Base-by-base conservation (phyloP, 2,797 vertebrate genomes). In the Xerus rutilus region DNA sequence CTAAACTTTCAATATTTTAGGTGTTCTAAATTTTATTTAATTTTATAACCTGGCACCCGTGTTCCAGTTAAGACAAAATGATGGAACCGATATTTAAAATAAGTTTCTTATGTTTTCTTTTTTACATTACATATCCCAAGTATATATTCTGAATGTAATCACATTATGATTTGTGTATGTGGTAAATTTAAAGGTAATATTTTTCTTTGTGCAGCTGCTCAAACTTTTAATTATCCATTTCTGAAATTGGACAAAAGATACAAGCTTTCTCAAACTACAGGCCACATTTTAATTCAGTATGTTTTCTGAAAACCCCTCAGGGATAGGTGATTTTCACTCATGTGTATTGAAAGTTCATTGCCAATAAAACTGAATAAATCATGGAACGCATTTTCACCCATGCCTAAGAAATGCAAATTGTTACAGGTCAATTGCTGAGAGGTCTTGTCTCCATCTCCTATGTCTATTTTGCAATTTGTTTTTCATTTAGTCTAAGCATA, bases 361-460 rank as follows among this genome's bases (percentile, higher is more conserved):
- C 28, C 74, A 95, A 74, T 65, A 86, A 85, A 95, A 69, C 47
- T 83, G 69, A 95, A 89, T 96, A 96, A 96, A 96, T 89, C 52
- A 54, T 67, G 45, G 49, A 88, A 67, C 28, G 87, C 6, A 79
- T 93, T 97, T 96, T 92, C 62, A 82, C 43, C 54, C 21, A 17
- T 94, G 84, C 35, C 78, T 64, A 39, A 92, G 87, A 95, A 97
- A 90, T 79, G 57, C 85, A 97, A 93, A 97, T 95, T 74, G 20
- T 94, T 92, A 35, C 52, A 95, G 90, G 70, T 77, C 93, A 94
- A 3, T 77, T 96, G 96, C 90, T 88, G 65, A 95, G 81, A 91
- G 74, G 10, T 74, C 82, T 93, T 30, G 13, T 94, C 59, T 93
- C 43, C 17, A 43, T 85, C 73, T 78, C 18, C 0, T 79, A 70